These are phyloP conservation scores for Scaptomyza polygonia DNA, from an alignment of 2,888 invertebrate species.

Conservation along the genomic window DNA sequence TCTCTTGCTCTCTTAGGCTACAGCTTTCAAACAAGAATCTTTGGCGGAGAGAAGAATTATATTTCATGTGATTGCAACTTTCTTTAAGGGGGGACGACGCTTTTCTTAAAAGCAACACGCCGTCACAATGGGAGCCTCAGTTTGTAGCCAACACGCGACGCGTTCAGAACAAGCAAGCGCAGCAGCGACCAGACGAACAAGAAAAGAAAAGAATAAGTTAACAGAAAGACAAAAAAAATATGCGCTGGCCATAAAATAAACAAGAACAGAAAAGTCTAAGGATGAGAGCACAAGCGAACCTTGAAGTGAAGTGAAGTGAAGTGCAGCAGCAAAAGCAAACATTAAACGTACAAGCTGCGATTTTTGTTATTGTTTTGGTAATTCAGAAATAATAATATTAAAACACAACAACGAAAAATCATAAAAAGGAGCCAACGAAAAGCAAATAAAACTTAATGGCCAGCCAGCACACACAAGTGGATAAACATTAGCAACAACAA, in stretches of 20 bases:
- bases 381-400: slow-evolving; percentile 18
- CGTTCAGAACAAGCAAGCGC: slow-evolving; percentile 65
- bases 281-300: slow-evolving; percentile 48
- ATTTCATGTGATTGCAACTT: slow-evolving; percentile 64
- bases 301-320: slow-evolving; percentile 70
- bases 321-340: slow-evolving; percentile 17
- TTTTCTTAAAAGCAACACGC: slow-evolving; percentile 74
- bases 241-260: slow-evolving; percentile 26
- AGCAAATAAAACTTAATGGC: slow-evolving; percentile 45
- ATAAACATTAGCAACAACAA: slow-evolving; percentile 44
- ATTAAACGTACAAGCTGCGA: slow-evolving; percentile 30
- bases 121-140: slow-evolving; percentile 52
- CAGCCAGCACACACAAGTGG: slow-evolving; percentile 48
- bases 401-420: background rate
- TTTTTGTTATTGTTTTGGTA: slow-evolving; percentile 59
- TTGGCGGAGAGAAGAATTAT: slow-evolving; percentile 36
- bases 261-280: slow-evolving; percentile 34
- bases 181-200: slow-evolving; percentile 14
- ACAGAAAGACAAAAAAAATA: background rate
- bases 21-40: slow-evolving; percentile 68
- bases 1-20: slow-evolving; percentile 18
- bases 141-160: slow-evolving; percentile 70
- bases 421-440: slow-evolving; percentile 25
- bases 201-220: slow-evolving; percentile 8
- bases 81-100: slow-evolving; percentile 59